These are phyloP conservation scores for Brenthis hecate DNA, from an alignment of 2,888 invertebrate genomes.

Conservation along the genomic window DNA sequence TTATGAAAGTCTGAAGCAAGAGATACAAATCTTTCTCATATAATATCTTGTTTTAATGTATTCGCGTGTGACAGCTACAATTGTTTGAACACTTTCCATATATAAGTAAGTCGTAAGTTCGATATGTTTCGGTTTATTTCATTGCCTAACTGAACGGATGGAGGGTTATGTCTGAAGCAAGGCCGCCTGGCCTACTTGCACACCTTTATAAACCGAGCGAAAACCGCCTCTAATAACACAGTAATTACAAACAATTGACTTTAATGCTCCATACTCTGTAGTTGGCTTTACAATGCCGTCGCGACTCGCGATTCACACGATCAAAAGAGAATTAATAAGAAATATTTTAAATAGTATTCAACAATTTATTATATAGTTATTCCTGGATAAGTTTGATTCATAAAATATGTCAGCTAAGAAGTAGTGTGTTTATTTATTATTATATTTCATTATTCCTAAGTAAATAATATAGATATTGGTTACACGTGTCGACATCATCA, in stretches of 20 bases:
- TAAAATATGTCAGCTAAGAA: neutral
- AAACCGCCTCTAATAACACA: conserved; percentile 53
- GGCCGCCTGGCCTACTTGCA: conserved; percentile 74
- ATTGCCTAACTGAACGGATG: conserved; percentile 48
- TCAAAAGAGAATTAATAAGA: conserved; percentile 28
- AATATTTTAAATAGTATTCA: neutral
- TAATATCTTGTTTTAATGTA: neutral
- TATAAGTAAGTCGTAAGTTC: conserved; percentile 20
- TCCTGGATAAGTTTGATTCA: neutral
- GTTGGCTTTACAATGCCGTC: conserved; percentile 35
- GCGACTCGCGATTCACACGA: conserved; percentile 31
- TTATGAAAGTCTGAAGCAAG: no score
- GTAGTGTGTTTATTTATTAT: neutral
- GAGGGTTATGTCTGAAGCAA: conserved; percentile 61
- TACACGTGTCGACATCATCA: conserved; percentile 35
- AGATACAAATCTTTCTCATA: neutral
- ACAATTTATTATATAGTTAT: neutral
- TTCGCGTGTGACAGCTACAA: neutral
- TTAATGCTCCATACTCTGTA: conserved; percentile 36
- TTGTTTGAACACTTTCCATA: conserved; percentile 12
- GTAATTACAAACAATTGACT: conserved; percentile 46
- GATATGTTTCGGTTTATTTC: conserved; percentile 33
- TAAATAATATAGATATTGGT: conserved; percentile 30
- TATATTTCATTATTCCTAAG: conserved; percentile 19
- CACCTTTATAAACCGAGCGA: conserved; percentile 68